These are phyloP conservation scores for Chelmon rostratus DNA, from an alignment of 2,797 vertebrate species.

Conservation along the genomic window DNA sequence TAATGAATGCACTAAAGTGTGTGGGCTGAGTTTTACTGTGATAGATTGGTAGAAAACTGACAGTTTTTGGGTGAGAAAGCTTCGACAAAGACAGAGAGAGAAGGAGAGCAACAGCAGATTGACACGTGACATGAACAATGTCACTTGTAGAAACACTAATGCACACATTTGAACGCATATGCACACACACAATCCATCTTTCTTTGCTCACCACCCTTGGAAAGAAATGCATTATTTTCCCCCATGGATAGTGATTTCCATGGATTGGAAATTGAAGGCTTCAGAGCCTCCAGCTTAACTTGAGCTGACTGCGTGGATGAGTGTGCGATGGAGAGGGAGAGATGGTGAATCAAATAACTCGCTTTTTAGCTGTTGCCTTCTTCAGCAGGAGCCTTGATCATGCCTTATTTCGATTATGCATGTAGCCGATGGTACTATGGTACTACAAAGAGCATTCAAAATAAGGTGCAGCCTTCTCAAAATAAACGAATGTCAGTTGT, in stretches of 20 bases:
- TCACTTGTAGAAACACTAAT: constrained; percentile 30
- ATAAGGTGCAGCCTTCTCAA: constrained; percentile 14
- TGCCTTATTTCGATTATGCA: constrained; percentile 25
- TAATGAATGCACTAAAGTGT: constrained; percentile 59
- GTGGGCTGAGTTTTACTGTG: constrained; percentile 57
- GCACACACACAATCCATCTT: background rate
- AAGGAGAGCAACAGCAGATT: constrained; percentile 22
- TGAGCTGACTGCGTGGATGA: constrained; percentile 32
- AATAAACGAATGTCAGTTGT: constrained; percentile 15
- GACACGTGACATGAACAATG: constrained; percentile 57
- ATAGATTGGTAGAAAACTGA: constrained; percentile 57
- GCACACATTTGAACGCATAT: background rate
- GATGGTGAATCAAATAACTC: constrained; percentile 20
- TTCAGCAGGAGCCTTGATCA: constrained; percentile 37
- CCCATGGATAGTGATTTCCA: constrained; percentile 37
- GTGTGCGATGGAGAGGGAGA: constrained; percentile 8
- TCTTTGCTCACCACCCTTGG: constrained; percentile 9
- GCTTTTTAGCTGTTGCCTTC: constrained; percentile 37
- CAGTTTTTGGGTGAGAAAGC: constrained; percentile 41
- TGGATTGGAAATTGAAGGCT: constrained; percentile 41
- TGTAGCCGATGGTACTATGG: constrained; percentile 10
- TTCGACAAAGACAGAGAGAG: constrained; percentile 27
- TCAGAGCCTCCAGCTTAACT: constrained; percentile 40
- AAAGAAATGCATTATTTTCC: constrained; percentile 33
- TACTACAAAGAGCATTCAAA: constrained; percentile 27